phyloP scores from a whole-genome alignment of 2,888 invertebrate genomes.

The Bombylius major region DNA sequence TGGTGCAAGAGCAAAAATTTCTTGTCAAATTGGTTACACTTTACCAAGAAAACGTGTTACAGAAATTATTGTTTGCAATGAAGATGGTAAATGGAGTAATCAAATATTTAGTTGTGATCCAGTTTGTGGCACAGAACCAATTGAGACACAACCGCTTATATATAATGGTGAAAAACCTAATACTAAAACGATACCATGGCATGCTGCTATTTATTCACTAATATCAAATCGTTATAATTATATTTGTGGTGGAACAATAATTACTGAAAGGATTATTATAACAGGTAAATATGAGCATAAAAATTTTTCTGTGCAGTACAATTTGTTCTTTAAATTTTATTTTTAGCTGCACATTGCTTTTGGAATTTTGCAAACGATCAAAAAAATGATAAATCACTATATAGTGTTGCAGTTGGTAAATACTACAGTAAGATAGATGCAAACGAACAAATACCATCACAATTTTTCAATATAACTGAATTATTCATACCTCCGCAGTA shows the following conservation, averaged over 20 bases:
- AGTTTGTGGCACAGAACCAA: constrained; percentile 19
- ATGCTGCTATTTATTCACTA: constrained; percentile 20
- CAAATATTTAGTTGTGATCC: constrained; percentile 19
- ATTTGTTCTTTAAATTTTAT: too few species aligned
- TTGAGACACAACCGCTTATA: constrained; percentile 9
- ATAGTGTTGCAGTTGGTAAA: constrained; percentile 16
- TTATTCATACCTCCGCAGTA: constrained; percentile 5
- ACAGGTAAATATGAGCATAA: constrained; percentile 14
- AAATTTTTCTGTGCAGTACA: background rate
- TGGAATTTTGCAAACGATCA: constrained; percentile 12
- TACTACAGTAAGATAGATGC: constrained; percentile 9
- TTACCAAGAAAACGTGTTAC: background rate
- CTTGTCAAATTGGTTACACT: constrained; percentile 10
- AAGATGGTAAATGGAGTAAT: constrained; percentile 21
- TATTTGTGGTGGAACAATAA: constrained; percentile 22
- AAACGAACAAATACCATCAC: constrained; percentile 9
- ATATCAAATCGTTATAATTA: constrained; percentile 7
- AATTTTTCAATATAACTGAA: constrained; percentile 13
- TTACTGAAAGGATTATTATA: constrained; percentile 20
- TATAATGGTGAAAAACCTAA: constrained; percentile 7
- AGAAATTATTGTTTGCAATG: constrained; percentile 15
- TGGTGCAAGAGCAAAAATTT: constrained; percentile 13
- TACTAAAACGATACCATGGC: constrained; percentile 22
- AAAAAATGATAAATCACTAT: background rate
- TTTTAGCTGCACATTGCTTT: constrained; percentile 18